phyloP scores from a whole-genome alignment of 1,140 invertebrate species.

The Drosophila parabipectinata region DNA sequence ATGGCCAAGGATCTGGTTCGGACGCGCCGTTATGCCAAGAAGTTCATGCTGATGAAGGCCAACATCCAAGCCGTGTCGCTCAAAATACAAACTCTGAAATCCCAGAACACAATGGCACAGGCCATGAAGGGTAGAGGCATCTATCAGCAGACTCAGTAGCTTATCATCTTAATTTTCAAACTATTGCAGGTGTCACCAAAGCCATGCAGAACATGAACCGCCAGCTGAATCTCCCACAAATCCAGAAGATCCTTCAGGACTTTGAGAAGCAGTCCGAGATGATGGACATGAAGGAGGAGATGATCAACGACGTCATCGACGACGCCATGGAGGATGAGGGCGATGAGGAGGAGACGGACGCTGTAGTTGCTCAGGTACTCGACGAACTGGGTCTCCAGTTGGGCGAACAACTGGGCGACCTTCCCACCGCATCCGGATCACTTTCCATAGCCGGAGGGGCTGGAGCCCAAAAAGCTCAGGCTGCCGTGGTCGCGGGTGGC shows the following conservation, averaged over 20 bases:
- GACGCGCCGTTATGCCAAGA: slow-evolving; percentile 97
- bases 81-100: slow-evolving; percentile 99
- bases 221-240: slow-evolving; percentile 98
- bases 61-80: slow-evolving; percentile 99
- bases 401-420: slow-evolving; percentile 93
- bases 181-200: slow-evolving; percentile 92
- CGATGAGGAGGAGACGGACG: slow-evolving; percentile 98
- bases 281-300: slow-evolving; percentile 99
- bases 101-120: slow-evolving; percentile 99
- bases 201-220: slow-evolving; percentile 99
- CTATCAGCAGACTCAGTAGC: slow-evolving; percentile 18
- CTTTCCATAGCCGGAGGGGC: slow-evolving; percentile 77
- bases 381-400: slow-evolving; percentile 98
- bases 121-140: slow-evolving; percentile 94
- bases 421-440: slow-evolving; percentile 87
- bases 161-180: background rate
- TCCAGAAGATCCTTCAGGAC: slow-evolving; percentile 99
- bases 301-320: slow-evolving; percentile 99
- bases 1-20: slow-evolving; percentile 99
- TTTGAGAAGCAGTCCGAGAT: slow-evolving; percentile 99
- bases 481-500: slow-evolving; percentile 85
- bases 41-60: slow-evolving; percentile 99
- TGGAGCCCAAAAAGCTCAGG: slow-evolving; percentile 83
- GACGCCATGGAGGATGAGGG: slow-evolving; percentile 99
- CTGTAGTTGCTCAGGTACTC: slow-evolving; percentile 96